Conservation (phyloP, 2,113 vertebrate species). For the Stegastes partitus region DNA sequence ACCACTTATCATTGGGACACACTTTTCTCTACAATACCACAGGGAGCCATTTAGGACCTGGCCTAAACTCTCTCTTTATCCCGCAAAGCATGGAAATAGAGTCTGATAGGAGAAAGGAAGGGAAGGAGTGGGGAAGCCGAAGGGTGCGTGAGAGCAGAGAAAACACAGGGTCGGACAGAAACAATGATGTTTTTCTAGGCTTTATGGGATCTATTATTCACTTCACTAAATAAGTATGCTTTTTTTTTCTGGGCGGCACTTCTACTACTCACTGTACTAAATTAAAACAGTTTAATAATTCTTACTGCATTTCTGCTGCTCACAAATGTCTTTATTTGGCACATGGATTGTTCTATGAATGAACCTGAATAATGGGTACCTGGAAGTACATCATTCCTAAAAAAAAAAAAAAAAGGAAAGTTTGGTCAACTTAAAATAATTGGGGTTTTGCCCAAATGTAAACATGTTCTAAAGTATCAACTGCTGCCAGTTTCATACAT, state of each 20-base stretch:
- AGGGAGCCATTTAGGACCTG: constrained; percentile 46
- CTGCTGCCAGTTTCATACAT: too few relatives aligned
- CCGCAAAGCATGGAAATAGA: constrained; percentile 15
- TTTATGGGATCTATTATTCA: not conserved
- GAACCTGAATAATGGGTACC: too few relatives aligned
- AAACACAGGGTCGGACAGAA: not conserved
- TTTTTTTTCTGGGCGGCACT: not conserved
- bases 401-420: too few relatives aligned
- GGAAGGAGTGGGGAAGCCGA: not conserved
- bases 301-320: too few relatives aligned
- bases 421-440: too few relatives aligned
- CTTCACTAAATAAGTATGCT: not conserved
- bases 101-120: not conserved
- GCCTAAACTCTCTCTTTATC: constrained; percentile 46
- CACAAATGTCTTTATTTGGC: too few relatives aligned
- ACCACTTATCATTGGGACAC: constrained; percentile 58
- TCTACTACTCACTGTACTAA: too few relatives aligned
- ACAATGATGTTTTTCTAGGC: not conserved
- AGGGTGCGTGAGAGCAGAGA: not conserved
- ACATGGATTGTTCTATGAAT: too few relatives aligned
- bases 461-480: too few relatives aligned
- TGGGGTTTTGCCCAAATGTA: too few relatives aligned
- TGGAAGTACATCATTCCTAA: too few relatives aligned
- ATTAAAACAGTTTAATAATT: too few relatives aligned
- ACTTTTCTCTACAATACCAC: constrained; percentile 36